Base-by-base conservation (phyloP, 2,797 vertebrate genomes). In the Vultur gryphus region DNA sequence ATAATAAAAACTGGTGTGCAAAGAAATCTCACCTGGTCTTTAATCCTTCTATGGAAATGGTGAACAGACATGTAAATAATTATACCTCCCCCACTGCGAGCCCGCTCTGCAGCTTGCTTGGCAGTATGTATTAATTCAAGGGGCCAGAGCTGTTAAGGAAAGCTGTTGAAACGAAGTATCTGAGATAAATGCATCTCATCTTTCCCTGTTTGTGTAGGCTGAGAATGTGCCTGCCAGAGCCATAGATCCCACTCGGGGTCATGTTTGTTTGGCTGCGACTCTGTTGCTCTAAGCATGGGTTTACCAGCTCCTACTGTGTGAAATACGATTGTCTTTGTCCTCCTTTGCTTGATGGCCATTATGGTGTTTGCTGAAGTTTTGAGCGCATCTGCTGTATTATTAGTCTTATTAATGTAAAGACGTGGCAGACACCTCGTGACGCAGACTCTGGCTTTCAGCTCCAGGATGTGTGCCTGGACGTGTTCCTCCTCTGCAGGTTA, bases 181-280 rank as follows among this genome's bases (percentile, higher is more conserved):
- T 13, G 84, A 55, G 93, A 70, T 69, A 82, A 94, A 84, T 31
- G 28, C 69, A 1, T 70, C 95, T 96, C 78, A 26, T 86, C 94
- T 77, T 10, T 16, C 72, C n/a, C 79, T 87, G 69, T 86, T 72
- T 80, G 85, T 78, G 89, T 13, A 55, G 90, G 78, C 94, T 84
- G 95, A 13, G 89, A 46, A 17, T n/a, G 83, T 48, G 89, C 51
- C 54, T 92, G 79, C 84, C 89, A 12, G 73, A 71, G 92, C 81
- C 85, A 5, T 3, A 10, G 85, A 48, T 92, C 88, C 89, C 85
- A 13, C 89, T 35, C 28, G 78, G 91, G 93, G 90, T 87, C 70
- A 11, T 37, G 83, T 96, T 94, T 94, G 65, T 76, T 95, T 96
- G 93, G 83, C 87, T 51, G 90, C 0, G 24, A 61, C 70, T 76